Percentiles rank a stretch among this genome's conserved stretches.
Evolutionary conservation across 2,113 vertebrate species (phyloP).

Genomic region (Mormyrus lacerda): DNA sequence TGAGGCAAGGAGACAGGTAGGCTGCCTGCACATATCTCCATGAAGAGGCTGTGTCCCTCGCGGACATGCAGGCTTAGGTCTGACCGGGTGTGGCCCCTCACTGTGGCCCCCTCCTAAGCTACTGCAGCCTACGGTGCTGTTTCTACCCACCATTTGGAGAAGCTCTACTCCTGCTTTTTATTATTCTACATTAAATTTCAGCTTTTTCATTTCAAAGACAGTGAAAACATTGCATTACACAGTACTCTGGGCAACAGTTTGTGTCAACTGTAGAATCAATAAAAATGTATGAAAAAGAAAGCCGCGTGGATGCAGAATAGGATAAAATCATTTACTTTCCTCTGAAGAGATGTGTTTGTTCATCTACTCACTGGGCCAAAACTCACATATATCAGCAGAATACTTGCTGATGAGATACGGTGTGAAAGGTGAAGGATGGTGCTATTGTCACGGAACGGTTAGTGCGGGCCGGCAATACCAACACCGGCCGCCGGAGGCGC

Average conservation of each 20-base stretch:
- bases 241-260: neutral
- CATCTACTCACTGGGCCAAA: neutral
- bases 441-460: neutral
- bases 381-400: conserved; percentile 3
- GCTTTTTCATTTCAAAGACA: neutral
- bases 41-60: neutral
- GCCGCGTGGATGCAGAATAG: neutral
- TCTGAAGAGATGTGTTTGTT: neutral
- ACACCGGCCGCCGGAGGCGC: neutral
- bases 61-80: neutral
- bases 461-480: neutral
- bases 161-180: neutral
- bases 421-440: neutral
- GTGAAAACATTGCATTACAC: neutral
- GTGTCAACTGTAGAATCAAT: conserved; percentile 4
- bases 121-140: neutral
- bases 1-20: neutral
- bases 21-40: too few relatives aligned
- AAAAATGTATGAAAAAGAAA: neutral
- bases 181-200: neutral
- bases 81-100: neutral
- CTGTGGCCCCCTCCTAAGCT: neutral
- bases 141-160: neutral
- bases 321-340: neutral
- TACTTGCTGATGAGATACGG: neutral